A percentile compares a stretch with the other conserved stretches of the same genome.
Conservation (phyloP, 2,888 invertebrate genomes). For the Ramazzottius varieornatus region DNA sequence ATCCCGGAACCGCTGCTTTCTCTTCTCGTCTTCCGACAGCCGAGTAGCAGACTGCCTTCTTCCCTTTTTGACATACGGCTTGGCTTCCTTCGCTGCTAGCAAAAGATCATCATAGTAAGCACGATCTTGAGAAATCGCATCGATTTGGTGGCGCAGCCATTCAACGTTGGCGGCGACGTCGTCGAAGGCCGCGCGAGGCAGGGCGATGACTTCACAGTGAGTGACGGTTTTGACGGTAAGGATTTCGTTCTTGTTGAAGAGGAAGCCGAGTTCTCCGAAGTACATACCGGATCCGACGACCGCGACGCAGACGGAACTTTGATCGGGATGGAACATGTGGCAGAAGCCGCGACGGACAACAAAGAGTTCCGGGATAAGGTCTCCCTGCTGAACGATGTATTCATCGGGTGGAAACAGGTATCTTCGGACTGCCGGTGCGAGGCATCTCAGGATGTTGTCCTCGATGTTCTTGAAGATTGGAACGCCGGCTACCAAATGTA, state of each 20-base stretch:
- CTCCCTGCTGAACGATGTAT: slow-evolving; percentile 9
- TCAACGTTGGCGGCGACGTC: slow-evolving; percentile 2
- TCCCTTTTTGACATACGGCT: background rate
- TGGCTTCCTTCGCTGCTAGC: background rate
- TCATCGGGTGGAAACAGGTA: slow-evolving; percentile 10
- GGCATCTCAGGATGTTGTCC: background rate
- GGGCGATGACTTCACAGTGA: slow-evolving; percentile 9
- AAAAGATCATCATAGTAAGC: background rate
- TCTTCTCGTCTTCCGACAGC: background rate
- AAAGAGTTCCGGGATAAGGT: slow-evolving; percentile 11
- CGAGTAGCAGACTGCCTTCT: background rate
- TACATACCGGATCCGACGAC: slow-evolving; percentile 8
- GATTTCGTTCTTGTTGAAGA: slow-evolving; percentile 8
- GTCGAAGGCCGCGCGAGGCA: slow-evolving; percentile 8
- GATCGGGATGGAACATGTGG: background rate
- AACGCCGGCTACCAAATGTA: background rate
- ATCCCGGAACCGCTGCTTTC: background rate
- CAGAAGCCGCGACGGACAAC: slow-evolving; percentile 9
- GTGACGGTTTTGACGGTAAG: slow-evolving; percentile 9
- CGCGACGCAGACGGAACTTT: background rate
- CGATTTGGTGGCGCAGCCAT: background rate
- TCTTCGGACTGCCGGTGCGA: background rate
- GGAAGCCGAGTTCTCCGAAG: slow-evolving; percentile 10
- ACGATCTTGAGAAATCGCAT: background rate
- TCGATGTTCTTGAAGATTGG: slow-evolving; percentile 2